Conservation (phyloP, 2,113 vertebrate species). For the Burhinus oedicnemus region DNA sequence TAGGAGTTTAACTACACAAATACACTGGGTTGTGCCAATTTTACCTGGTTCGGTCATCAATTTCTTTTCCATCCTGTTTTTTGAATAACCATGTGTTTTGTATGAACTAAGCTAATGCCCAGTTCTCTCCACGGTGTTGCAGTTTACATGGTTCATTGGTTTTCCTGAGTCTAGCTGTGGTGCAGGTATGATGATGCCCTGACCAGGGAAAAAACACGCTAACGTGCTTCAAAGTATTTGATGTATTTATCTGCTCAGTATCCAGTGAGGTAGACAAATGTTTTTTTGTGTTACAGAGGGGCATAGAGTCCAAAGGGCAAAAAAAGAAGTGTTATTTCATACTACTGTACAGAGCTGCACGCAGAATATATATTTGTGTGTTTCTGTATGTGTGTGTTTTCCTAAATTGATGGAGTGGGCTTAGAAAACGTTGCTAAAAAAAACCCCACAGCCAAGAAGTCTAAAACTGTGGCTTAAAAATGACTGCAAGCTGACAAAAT, state of each 20-base stretch:
- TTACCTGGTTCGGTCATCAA: not conserved
- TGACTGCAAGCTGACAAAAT: not conserved
- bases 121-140: not conserved
- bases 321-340: not conserved
- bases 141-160: not conserved
- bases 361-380: not conserved
- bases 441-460: not conserved
- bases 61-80: not conserved
- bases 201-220: not conserved
- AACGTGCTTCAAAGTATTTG: not conserved
- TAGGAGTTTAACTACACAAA: not conserved
- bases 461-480: not conserved
- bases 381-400: not conserved
- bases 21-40: not conserved
- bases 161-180: not conserved
- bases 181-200: not conserved
- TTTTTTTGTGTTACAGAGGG: not conserved
- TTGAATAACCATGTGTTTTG: not conserved
- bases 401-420: not conserved
- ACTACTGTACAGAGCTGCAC: not conserved
- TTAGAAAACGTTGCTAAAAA: not conserved
- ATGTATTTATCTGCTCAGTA: not conserved
- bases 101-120: not conserved
- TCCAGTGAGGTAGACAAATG: not conserved
- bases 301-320: not conserved